Conservation (phyloP, 2,113 vertebrate species). For the Hiodon tergisus region DNA sequence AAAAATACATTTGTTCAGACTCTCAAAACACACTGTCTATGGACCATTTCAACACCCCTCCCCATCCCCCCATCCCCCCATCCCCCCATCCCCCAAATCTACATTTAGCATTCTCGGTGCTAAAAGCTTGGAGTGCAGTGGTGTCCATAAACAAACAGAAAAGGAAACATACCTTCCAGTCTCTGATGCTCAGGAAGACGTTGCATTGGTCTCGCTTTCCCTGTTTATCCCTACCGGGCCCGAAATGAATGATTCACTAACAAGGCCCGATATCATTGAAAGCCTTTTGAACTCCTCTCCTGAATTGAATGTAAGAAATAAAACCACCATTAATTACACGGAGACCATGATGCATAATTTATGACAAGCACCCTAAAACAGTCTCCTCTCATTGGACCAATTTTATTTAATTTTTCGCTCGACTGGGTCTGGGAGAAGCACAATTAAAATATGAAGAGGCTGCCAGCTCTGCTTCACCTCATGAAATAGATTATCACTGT, state of each 20-base stretch:
- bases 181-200: background rate
- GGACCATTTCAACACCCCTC: background rate
- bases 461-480: background rate
- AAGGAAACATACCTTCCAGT: background rate
- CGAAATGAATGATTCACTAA: background rate
- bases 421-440: background rate
- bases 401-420: background rate
- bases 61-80: background rate
- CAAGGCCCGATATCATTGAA: too few species aligned
- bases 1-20: background rate
- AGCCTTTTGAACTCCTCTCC: background rate
- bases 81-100: background rate
- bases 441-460: background rate
- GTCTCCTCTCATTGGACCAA: background rate
- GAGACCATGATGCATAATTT: background rate
- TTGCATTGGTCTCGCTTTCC: too few species aligned
- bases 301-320: background rate
- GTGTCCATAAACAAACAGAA: background rate
- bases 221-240: background rate
- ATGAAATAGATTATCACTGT: conserved; percentile 6
- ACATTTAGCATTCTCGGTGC: too few species aligned
- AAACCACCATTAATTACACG: background rate
- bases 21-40: background rate
- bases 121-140: background rate
- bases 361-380: background rate